These are phyloP conservation scores for Drosophila obscura DNA, from an alignment of 1,140 invertebrate species.

Conservation along the genomic window DNA sequence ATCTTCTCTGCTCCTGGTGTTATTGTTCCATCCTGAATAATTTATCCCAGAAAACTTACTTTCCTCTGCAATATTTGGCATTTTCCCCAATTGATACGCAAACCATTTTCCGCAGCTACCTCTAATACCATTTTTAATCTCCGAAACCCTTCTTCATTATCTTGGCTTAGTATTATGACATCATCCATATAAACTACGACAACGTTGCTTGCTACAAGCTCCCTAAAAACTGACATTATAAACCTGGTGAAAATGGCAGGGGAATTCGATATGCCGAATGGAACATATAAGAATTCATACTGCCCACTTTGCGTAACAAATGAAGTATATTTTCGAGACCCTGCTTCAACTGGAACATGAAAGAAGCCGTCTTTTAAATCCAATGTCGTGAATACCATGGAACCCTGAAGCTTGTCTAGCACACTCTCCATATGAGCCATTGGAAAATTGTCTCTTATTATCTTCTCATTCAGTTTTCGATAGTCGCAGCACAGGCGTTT, in stretches of 20 bases:
- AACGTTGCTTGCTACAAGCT: too few relatives aligned
- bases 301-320: background rate
- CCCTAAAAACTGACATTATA: background rate
- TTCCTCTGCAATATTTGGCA: background rate
- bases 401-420: too few relatives aligned
- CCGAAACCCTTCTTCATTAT: background rate
- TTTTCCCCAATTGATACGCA: background rate
- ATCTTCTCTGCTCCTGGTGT: background rate
- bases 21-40: constrained; percentile 11
- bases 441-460: too few relatives aligned
- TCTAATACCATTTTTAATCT: background rate
- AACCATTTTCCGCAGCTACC: background rate
- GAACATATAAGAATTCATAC: background rate
- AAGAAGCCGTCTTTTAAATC: background rate
- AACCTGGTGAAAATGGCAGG: background rate
- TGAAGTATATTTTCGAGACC: background rate
- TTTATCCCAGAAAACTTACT: constrained; percentile 18
- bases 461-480: too few relatives aligned
- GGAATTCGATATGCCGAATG: too few relatives aligned
- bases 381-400: background rate
- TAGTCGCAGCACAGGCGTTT: too few relatives aligned
- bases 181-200: background rate
- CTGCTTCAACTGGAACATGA: background rate
- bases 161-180: background rate
- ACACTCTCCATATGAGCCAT: too few relatives aligned